phyloP scores from a whole-genome alignment of 2,888 invertebrate genomes.

The Petrophora chlorosata region DNA sequence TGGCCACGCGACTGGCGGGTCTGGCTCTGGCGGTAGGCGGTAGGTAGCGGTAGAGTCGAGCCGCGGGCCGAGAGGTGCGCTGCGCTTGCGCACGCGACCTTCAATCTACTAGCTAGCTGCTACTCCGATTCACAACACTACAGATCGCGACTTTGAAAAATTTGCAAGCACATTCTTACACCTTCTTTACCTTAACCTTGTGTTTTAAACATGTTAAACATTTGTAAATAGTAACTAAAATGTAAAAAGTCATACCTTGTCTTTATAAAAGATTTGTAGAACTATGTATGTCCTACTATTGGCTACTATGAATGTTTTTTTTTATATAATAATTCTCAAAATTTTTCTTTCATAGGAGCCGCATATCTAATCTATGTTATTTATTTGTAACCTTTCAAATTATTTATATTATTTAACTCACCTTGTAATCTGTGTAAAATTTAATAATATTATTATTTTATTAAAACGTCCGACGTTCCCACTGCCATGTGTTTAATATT shows the following conservation, averaged over 20 bases:
- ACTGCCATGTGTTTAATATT: background rate
- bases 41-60: background rate
- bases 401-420: too few relatives aligned
- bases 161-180: slow-evolving; percentile 27
- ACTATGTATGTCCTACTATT: too few relatives aligned
- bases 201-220: background rate
- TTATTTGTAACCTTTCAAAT: too few relatives aligned
- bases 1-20: slow-evolving; percentile 57
- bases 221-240: background rate
- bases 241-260: background rate
- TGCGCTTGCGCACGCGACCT: slow-evolving; percentile 43
- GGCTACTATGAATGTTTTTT: too few relatives aligned
- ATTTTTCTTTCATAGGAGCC: too few relatives aligned
- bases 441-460: too few relatives aligned
- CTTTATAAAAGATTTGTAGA: too few relatives aligned
- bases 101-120: slow-evolving; percentile 28
- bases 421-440: background rate
- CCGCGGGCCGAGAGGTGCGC: slow-evolving; percentile 45
- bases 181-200: slow-evolving; percentile 13
- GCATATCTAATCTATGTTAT: too few relatives aligned
- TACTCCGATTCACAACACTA: slow-evolving; percentile 29
- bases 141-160: slow-evolving; percentile 15
- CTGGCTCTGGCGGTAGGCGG: slow-evolving; percentile 14
- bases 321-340: too few relatives aligned
- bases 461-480: background rate